Evolutionary conservation across 2,888 invertebrate genomes (phyloP).

Genomic region (Branchellion lobata): DNA sequence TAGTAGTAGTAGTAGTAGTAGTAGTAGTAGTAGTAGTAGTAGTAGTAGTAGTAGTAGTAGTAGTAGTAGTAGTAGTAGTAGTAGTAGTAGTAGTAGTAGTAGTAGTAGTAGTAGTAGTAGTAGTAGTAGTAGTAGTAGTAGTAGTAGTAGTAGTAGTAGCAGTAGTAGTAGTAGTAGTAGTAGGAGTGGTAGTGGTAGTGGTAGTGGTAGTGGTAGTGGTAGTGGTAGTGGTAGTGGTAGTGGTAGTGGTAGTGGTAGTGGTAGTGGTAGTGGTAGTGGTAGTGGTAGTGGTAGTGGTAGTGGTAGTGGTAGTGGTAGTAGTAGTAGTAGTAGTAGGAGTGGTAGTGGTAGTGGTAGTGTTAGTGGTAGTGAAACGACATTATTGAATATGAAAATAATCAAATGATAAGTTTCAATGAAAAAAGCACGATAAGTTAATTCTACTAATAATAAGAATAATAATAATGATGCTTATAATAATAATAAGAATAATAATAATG

Average conservation of each 20-base stretch:
- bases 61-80: constrained; percentile 28
- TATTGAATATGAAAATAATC: background rate
- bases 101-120: constrained; percentile 17
- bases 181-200: no score
- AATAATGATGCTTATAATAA: no score
- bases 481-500: no score
- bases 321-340: no score
- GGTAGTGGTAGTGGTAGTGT: no score
- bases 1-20: constrained; percentile 26
- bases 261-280: background rate
- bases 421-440: background rate
- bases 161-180: background rate
- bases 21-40: constrained; percentile 21
- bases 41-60: constrained; percentile 9
- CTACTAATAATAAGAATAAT: no score
- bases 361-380: no score
- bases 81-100: constrained; percentile 18
- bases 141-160: background rate
- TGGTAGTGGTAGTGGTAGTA: background rate
- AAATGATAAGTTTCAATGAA: background rate
- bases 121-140: background rate
- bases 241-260: background rate
- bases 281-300: background rate
- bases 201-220: no score
- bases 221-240: constrained; percentile 23